A percentile compares a stretch with the other conserved stretches of the same genome.
Evolutionary conservation across 2,888 invertebrate genomes (phyloP).

Genomic region (Pristionchus exspectatus): DNA sequence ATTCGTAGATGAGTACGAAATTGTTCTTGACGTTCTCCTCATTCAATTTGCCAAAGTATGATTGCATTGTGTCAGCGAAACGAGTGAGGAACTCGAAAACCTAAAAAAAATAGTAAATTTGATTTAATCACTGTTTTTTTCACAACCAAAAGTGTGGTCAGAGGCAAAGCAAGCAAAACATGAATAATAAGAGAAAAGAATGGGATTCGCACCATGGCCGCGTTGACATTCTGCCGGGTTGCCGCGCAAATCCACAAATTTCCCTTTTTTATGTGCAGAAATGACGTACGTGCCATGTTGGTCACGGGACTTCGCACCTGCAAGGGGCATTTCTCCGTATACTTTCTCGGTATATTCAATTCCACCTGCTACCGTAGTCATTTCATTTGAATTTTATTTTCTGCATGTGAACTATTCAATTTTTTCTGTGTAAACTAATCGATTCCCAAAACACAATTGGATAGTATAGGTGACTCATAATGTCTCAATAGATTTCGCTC

Average conservation of each 20-base stretch:
- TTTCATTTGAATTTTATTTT: too few relatives aligned
- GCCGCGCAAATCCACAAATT: slow-evolving; percentile 99
- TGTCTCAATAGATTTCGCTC: not conserved
- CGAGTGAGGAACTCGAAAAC: slow-evolving; percentile 86
- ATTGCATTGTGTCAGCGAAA: slow-evolving; percentile 95
- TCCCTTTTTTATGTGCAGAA: slow-evolving; percentile 98
- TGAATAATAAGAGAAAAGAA: not conserved
- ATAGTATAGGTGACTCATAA: not conserved
- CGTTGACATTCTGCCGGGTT: slow-evolving; percentile 99
- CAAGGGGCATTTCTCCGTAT: not conserved
- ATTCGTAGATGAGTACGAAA: slow-evolving; percentile 98
- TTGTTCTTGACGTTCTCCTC: slow-evolving; percentile 99
- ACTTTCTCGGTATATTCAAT: not conserved
- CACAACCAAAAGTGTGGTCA: slow-evolving; percentile 79
- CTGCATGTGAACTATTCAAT: too few relatives aligned
- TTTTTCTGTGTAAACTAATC: too few relatives aligned
- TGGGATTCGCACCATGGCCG: slow-evolving; percentile 88
- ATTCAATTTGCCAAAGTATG: slow-evolving; percentile 97
- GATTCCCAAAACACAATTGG: too few relatives aligned
- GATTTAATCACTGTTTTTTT: not conserved
- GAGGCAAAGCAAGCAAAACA: too few relatives aligned
- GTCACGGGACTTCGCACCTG: slow-evolving; percentile 96
- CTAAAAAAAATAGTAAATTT: not conserved
- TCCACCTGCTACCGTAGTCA: not conserved
- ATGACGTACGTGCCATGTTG: slow-evolving; percentile 98